Percentiles rank a stretch among this genome's conserved stretches.
phyloP scores from a whole-genome alignment of 2,888 invertebrate genomes.

The Drosophila formosana region DNA sequence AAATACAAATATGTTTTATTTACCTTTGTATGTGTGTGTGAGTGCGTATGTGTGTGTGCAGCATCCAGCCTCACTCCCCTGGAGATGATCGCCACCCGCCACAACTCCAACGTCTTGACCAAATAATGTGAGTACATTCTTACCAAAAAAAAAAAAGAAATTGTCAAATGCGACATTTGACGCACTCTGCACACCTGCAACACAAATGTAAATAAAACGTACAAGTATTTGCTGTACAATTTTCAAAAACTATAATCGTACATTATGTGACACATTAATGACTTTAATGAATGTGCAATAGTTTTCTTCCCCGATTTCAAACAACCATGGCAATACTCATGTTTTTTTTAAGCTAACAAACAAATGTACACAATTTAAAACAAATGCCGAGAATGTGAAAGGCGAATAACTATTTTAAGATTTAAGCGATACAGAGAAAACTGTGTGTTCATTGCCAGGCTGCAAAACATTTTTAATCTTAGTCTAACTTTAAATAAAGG shows the following conservation, averaged over 20 bases:
- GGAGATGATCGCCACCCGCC: conserved; percentile 17
- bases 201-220: conserved; percentile 68
- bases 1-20: conserved; percentile 69
- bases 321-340: conserved; percentile 52
- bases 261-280: conserved; percentile 6
- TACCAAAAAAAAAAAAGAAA: conserved; percentile 5
- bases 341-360: conserved; percentile 30
- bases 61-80: conserved; percentile 11
- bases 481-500: conserved; percentile 68
- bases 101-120: conserved; percentile 13
- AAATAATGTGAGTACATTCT: conserved; percentile 57
- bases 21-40: conserved; percentile 53
- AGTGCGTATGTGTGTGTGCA: conserved; percentile 26
- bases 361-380: conserved; percentile 25
- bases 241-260: conserved; percentile 32
- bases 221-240: conserved; percentile 37
- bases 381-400: conserved; percentile 32
- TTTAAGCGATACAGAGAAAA: conserved; percentile 52
- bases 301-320: conserved; percentile 30
- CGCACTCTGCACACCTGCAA: conserved; percentile 38
- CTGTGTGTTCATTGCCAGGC: conserved; percentile 67
- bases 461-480: conserved; percentile 57
- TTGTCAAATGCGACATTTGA: conserved; percentile 5
- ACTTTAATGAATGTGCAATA: conserved; percentile 62
- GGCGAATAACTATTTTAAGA: conserved; percentile 32